A percentile compares a stretch with the other conserved stretches of the same genome.
phyloP scores from a whole-genome alignment of 1,140 invertebrate species.

The Lepidurus apus region DNA sequence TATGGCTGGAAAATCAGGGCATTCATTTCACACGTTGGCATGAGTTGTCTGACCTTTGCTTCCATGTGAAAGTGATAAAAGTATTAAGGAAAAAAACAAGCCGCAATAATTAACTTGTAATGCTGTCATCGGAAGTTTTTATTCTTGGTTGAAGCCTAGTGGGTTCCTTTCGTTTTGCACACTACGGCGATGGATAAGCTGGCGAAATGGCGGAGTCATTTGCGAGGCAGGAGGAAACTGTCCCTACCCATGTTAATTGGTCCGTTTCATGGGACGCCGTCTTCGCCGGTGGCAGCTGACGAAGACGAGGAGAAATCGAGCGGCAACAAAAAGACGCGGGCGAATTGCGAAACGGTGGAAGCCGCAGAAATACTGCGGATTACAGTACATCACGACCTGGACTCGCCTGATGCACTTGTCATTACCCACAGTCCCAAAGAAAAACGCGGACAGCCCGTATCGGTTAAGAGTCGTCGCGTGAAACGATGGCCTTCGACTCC shows the following conservation, averaged over 20 bases:
- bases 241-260: slow-evolving; percentile 34
- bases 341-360: slow-evolving; percentile 20
- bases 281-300: background rate
- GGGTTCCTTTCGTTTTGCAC: background rate
- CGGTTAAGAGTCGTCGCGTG: slow-evolving; percentile 28
- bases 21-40: background rate
- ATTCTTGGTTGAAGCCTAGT: background rate
- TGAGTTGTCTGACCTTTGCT: background rate
- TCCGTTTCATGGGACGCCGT: slow-evolving; percentile 31
- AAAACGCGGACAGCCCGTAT: background rate
- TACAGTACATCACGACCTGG: background rate
- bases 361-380: background rate
- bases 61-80: background rate
- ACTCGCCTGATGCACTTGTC: background rate
- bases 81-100: background rate
- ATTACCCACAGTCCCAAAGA: slow-evolving; percentile 4
- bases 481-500: slow-evolving; percentile 33
- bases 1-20: background rate
- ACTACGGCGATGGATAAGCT: background rate
- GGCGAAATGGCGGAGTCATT: slow-evolving; percentile 26
- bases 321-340: background rate
- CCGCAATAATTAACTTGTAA: too few relatives aligned
- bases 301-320: slow-evolving; percentile 24
- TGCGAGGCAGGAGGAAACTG: slow-evolving; percentile 28
- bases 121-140: too few relatives aligned